Conservation (phyloP, 2,888 invertebrate genomes). For the Thalpophila matura region DNA sequence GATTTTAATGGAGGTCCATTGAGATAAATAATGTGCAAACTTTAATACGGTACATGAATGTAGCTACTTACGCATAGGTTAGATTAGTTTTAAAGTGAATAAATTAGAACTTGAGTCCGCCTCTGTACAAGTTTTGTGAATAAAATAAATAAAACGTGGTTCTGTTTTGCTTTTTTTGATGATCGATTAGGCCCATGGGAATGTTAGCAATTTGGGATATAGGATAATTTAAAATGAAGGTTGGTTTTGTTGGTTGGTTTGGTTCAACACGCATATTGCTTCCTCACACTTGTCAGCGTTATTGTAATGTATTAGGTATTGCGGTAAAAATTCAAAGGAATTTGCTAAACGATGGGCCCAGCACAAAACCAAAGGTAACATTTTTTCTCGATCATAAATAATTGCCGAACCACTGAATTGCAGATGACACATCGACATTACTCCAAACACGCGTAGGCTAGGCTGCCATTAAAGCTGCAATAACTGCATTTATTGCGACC, state of each 20-base stretch:
- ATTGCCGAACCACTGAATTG: neutral
- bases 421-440: conserved; percentile 9
- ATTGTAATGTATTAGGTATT: no score
- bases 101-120: no score
- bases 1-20: no score
- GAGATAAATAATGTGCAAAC: no score
- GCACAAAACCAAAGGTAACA: neutral
- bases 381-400: neutral
- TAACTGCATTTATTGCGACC: conserved; percentile 39
- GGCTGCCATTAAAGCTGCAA: conserved; percentile 37
- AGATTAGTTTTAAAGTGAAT: no score
- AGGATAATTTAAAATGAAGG: no score
- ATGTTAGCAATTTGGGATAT: conserved; percentile 1
- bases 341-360: neutral
- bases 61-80: no score
- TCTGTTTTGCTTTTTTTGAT: conserved; percentile 9
- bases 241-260: no score
- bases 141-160: conserved; percentile 8
- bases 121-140: neutral
- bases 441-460: conserved; percentile 18
- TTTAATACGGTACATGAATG: no score
- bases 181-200: conserved; percentile 27
- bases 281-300: no score
- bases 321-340: no score
- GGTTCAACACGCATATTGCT: no score